Evolutionary conservation across 2,113 vertebrate species (phyloP).

Genomic region (Scatophagus argus): DNA sequence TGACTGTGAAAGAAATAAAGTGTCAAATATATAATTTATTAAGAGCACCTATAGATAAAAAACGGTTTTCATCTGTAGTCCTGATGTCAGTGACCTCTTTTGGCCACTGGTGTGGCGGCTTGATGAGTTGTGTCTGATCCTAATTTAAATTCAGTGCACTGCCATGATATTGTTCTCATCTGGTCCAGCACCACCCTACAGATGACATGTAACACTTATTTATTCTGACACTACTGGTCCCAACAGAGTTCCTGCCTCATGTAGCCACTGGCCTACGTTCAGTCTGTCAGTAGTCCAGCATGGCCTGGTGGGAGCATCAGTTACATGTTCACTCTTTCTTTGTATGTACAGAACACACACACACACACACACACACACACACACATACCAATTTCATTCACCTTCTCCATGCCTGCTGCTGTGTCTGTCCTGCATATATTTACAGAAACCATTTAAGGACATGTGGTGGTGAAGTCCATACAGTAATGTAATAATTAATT

Average conservation of each 20-base stretch:
- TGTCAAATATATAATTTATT: background rate
- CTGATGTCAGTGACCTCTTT: background rate
- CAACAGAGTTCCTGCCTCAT: slow-evolving; percentile 37
- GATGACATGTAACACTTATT: slow-evolving; percentile 28
- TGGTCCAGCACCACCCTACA: slow-evolving; percentile 23
- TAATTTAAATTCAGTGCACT: slow-evolving; percentile 30
- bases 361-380: background rate
- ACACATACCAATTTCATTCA: background rate
- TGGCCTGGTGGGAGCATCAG: background rate
- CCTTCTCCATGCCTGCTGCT: background rate
- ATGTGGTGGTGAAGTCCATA: background rate
- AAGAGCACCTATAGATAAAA: background rate
- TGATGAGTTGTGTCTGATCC: slow-evolving; percentile 22
- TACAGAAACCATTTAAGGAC: background rate
- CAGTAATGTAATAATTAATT: too few species aligned
- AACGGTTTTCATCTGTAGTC: background rate
- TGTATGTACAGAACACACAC: background rate
- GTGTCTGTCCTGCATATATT: background rate
- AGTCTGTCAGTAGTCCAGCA: slow-evolving; percentile 11
- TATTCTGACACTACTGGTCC: slow-evolving; percentile 52
- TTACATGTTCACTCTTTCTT: background rate
- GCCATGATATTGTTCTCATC: slow-evolving; percentile 39
- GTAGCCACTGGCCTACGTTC: slow-evolving; percentile 33
- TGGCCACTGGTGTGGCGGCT: slow-evolving; percentile 18
- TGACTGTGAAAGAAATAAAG: background rate